phyloP scores from a whole-genome alignment of 2,113 vertebrate species.

The Choloepus hoffmanni region DNA sequence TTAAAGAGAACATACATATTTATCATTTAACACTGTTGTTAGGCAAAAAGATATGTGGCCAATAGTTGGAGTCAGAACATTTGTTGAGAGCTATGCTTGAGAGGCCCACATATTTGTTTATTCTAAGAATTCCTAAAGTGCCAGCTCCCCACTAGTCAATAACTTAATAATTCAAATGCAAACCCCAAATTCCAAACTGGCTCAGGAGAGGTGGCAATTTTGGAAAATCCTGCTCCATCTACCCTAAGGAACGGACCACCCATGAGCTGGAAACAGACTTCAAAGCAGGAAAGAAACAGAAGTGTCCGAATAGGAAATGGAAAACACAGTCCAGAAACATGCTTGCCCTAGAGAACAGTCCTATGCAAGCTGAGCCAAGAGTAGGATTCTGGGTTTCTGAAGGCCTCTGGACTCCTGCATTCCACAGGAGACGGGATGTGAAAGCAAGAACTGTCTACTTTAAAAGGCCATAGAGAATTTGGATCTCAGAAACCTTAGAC shows the following conservation, averaged over 20 bases:
- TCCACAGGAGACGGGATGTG: not conserved
- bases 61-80: conserved; percentile 5
- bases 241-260: conserved; percentile 55
- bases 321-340: conserved; percentile 11
- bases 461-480: not conserved
- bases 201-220: conserved; percentile 39
- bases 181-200: conserved; percentile 52
- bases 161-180: conserved; percentile 49
- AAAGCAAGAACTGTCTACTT: not conserved
- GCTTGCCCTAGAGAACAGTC: not conserved
- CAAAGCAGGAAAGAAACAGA: conserved; percentile 21
- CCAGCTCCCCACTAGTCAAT: conserved; percentile 31
- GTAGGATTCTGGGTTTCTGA: not conserved
- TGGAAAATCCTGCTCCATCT: conserved; percentile 41
- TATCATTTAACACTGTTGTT: not conserved
- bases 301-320: conserved; percentile 38
- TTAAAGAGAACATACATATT: not conserved
- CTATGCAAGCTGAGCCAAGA: fast-evolving
- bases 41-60: not conserved
- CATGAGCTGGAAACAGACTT: not conserved
- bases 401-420: not conserved
- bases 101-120: conserved; percentile 51
- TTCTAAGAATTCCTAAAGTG: not conserved
- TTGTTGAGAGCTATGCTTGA: not conserved
- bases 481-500: not conserved